Evolutionary conservation across 2,888 invertebrate genomes (phyloP).

Genomic region (Scaptomyza caliginosa): DNA sequence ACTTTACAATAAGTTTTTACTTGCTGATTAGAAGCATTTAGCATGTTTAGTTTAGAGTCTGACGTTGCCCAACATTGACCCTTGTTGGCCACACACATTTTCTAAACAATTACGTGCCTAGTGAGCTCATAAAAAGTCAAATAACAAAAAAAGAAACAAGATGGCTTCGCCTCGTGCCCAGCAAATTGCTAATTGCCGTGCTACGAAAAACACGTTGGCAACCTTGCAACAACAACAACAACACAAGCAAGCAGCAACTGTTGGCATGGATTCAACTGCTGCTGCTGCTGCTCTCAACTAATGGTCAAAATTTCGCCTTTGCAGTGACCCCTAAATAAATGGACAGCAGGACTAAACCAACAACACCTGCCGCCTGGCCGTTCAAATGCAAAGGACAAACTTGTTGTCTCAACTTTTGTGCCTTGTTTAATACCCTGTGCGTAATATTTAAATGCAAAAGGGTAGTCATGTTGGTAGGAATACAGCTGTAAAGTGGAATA

Average conservation of each 20-base stretch:
- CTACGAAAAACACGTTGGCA: slow-evolving; percentile 19
- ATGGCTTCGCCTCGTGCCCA: slow-evolving; percentile 2
- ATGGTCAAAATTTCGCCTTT: slow-evolving; percentile 56
- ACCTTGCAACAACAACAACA: slow-evolving; percentile 7
- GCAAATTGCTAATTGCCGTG: slow-evolving; percentile 59
- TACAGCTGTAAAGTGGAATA: no score
- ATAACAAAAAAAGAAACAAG: slow-evolving; percentile 31
- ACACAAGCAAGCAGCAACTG: no score
- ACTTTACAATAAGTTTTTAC: not conserved
- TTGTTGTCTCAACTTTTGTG: slow-evolving; percentile 51
- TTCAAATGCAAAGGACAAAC: slow-evolving; percentile 56
- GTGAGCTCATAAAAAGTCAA: slow-evolving; percentile 60
- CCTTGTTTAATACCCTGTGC: slow-evolving; percentile 15
- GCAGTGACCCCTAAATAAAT: slow-evolving; percentile 66
- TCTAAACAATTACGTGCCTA: slow-evolving; percentile 62
- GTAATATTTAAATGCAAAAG: not conserved
- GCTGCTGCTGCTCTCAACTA: slow-evolving; percentile 29
- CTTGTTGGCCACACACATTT: slow-evolving; percentile 41
- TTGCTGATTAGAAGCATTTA: slow-evolving; percentile 17
- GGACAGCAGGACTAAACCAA: slow-evolving; percentile 40
- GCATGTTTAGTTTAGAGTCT: not conserved
- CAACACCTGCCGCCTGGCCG: slow-evolving; percentile 53
- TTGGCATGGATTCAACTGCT: slow-evolving; percentile 14
- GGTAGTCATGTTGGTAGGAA: no score
- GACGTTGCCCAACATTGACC: not conserved